These are phyloP conservation scores for Camptogramma bilineatum DNA, from an alignment of 2,888 invertebrate genomes.

Conservation along the genomic window DNA sequence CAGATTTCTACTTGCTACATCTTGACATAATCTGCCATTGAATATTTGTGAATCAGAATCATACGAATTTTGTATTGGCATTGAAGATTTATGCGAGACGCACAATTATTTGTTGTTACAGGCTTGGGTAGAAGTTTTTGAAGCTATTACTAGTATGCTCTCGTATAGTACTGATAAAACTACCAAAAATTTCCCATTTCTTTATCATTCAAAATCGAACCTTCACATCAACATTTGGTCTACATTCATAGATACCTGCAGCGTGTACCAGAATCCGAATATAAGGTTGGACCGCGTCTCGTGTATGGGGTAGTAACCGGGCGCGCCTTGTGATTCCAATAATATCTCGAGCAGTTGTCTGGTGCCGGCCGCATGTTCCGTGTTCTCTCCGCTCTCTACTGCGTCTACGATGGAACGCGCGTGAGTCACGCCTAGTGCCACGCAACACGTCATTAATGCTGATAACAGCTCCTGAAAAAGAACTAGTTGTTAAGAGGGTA, in stretches of 20 bases:
- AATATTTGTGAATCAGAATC: too few relatives aligned
- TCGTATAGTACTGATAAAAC: too few relatives aligned
- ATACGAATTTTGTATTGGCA: too few relatives aligned
- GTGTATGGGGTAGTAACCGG: slow-evolving; percentile 94
- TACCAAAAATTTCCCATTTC: too few relatives aligned
- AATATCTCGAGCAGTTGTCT: slow-evolving; percentile 88
- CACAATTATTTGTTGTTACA: too few relatives aligned
- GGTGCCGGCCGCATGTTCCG: slow-evolving; percentile 48
- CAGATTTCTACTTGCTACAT: too few relatives aligned
- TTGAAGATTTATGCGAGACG: too few relatives aligned
- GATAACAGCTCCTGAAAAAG: slow-evolving; percentile 87
- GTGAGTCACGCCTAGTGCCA: slow-evolving; percentile 90
- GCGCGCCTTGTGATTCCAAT: slow-evolving; percentile 90
- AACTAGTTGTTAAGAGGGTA: neutral
- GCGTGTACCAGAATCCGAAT: slow-evolving; percentile 96
- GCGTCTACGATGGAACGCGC: slow-evolving; percentile 77
- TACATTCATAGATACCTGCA: slow-evolving; percentile 87
- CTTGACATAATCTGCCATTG: too few relatives aligned
- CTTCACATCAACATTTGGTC: neutral
- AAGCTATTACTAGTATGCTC: too few relatives aligned
- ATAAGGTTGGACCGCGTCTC: slow-evolving; percentile 94
- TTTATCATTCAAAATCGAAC: neutral
- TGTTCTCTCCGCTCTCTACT: slow-evolving; percentile 57
- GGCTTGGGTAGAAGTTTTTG: too few relatives aligned
- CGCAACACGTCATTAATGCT: slow-evolving; percentile 88